A percentile compares a stretch with the other conserved stretches of the same genome.
Evolutionary conservation across 2,797 vertebrate species (phyloP).

Genomic region (Labroides dimidiatus): DNA sequence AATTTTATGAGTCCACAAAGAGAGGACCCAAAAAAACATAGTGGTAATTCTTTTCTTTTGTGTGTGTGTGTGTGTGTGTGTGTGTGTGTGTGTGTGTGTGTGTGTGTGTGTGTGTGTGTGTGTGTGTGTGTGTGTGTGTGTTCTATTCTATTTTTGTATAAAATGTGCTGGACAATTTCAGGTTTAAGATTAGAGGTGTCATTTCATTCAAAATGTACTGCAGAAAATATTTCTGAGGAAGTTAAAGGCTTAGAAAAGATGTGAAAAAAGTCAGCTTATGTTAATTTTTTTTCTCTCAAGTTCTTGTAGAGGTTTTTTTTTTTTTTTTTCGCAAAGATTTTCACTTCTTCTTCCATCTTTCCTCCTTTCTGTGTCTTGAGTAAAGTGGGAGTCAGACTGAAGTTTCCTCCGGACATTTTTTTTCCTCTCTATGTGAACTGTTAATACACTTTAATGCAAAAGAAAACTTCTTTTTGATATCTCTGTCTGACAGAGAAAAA

Average conservation of each 20-base stretch:
- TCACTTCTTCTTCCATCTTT: slow-evolving; percentile 47
- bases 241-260: background rate
- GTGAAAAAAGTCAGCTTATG: slow-evolving; percentile 4
- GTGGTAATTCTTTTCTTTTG: slow-evolving; percentile 5
- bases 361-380: slow-evolving; percentile 12
- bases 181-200: too few species aligned
- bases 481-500: background rate
- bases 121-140: too few species aligned
- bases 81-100: too few species aligned
- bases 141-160: too few species aligned
- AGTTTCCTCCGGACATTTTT: too few species aligned
- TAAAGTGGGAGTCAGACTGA: slow-evolving; percentile 16
- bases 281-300: slow-evolving; percentile 14
- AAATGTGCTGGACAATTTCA: too few species aligned
- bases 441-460: background rate
- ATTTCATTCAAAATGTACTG: too few species aligned
- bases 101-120: too few species aligned
- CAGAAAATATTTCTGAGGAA: background rate
- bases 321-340: slow-evolving; percentile 42
- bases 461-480: background rate
- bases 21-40: background rate
- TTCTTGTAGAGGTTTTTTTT: background rate
- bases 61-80: too few species aligned
- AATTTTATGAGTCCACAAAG: slow-evolving; percentile 19
- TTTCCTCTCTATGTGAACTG: background rate